A percentile compares a stretch with the other conserved stretches of the same genome.
phyloP scores from a whole-genome alignment of 2,797 vertebrate genomes.

The Enteromius mattozi region DNA sequence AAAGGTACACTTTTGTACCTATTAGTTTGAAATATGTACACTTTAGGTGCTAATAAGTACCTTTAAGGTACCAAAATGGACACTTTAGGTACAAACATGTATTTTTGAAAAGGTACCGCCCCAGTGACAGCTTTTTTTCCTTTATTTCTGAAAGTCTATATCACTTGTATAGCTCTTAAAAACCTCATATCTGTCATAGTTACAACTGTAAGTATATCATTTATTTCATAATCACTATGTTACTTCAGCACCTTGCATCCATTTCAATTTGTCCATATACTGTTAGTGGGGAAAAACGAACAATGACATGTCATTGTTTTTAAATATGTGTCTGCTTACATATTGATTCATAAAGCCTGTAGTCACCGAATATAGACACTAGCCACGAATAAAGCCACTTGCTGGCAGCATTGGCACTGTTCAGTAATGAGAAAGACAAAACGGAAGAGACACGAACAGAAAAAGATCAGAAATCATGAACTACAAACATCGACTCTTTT shows the following conservation, averaged over 20 bases:
- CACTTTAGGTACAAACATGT: too few species aligned
- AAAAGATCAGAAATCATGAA: conserved; percentile 47
- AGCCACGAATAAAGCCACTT: conserved; percentile 91
- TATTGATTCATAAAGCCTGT: conserved; percentile 57
- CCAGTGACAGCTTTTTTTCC: too few species aligned
- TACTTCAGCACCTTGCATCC: conserved; percentile 32
- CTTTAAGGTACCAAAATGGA: too few species aligned
- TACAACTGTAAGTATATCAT: neutral
- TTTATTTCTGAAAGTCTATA: too few species aligned
- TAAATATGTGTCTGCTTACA: conserved; percentile 63
- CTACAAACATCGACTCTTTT: conserved; percentile 32
- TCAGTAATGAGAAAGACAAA: conserved; percentile 67
- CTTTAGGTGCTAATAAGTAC: too few species aligned
- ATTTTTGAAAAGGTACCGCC: too few species aligned
- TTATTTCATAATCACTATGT: conserved; percentile 25
- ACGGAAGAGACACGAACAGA: conserved; percentile 57
- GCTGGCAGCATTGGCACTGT: conserved; percentile 91
- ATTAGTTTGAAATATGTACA: too few species aligned
- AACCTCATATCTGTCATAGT: neutral
- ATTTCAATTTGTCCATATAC: conserved; percentile 9
- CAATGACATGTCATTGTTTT: conserved; percentile 37
- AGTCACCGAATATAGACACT: conserved; percentile 75
- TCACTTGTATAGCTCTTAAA: neutral
- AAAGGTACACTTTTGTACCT: too few species aligned
- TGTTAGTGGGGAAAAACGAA: conserved; percentile 36